These are phyloP conservation scores for Dryococelus australis DNA, from an alignment of 2,888 invertebrate species.

Conservation along the genomic window DNA sequence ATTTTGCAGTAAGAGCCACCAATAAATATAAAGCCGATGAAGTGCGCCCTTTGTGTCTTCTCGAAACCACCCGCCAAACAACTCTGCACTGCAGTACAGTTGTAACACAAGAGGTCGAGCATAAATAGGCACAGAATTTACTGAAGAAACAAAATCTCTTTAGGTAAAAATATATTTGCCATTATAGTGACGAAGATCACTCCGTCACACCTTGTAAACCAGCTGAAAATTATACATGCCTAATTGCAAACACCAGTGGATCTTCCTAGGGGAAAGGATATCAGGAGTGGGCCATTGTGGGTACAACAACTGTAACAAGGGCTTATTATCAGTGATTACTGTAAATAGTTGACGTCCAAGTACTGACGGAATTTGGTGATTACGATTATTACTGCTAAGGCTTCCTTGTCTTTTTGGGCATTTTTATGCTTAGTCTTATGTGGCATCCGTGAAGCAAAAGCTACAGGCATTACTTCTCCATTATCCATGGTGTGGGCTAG, in stretches of 20 bases:
- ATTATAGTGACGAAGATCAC: too few relatives aligned
- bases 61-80: too few relatives aligned
- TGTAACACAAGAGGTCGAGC: too few relatives aligned
- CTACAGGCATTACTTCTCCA: neutral
- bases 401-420: neutral
- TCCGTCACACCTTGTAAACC: too few relatives aligned
- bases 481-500: neutral
- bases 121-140: too few relatives aligned
- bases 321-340: slow-evolving; percentile 32
- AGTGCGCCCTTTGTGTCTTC: too few relatives aligned
- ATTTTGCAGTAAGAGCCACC: too few relatives aligned
- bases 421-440: neutral
- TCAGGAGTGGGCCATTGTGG: neutral
- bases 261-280: slow-evolving; percentile 37
- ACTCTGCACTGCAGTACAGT: too few relatives aligned
- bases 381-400: neutral
- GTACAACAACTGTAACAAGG: slow-evolving; percentile 38
- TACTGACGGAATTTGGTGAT: neutral
- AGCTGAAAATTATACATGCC: slow-evolving; percentile 35
- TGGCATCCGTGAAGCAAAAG: neutral
- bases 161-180: too few relatives aligned
- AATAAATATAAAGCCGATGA: too few relatives aligned
- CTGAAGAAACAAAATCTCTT: too few relatives aligned
- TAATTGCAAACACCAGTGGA: slow-evolving; percentile 32
- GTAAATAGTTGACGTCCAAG: neutral